Evolutionary conservation across 1,140 invertebrate genomes (phyloP).

Genomic region (Berghia stephanieae): DNA sequence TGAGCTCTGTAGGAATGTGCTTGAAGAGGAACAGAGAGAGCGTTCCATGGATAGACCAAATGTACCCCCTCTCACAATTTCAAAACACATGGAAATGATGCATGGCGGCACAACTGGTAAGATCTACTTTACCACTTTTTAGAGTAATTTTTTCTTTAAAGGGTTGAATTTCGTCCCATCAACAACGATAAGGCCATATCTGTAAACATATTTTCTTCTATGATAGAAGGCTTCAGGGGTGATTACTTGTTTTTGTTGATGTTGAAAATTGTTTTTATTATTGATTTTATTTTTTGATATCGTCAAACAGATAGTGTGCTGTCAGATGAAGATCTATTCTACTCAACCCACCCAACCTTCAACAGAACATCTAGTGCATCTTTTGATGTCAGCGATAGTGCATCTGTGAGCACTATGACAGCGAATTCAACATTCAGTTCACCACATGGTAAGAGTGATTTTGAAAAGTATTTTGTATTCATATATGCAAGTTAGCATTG

Average conservation of each 20-base stretch:
- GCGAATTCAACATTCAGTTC: conserved; percentile 14
- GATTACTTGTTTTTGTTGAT: no score
- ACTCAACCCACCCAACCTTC: neutral
- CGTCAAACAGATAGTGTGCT: conserved; percentile 23
- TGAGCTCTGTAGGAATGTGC: conserved; percentile 12
- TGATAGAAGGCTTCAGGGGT: no score
- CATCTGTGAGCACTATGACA: conserved; percentile 25
- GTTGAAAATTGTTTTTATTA: no score
- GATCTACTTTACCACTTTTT: neutral
- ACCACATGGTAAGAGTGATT: conserved; percentile 9
- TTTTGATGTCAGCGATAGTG: conserved; percentile 28
- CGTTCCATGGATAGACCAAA: neutral
- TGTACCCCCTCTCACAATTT: conserved; percentile 11
- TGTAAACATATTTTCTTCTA: no score
- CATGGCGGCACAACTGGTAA: conserved; percentile 19
- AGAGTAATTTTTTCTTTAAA: neutral
- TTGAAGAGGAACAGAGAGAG: neutral
- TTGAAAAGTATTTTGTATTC: no score
- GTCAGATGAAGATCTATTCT: conserved; percentile 28
- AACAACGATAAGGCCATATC: no score
- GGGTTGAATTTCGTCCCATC: no score
- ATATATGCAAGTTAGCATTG: no score
- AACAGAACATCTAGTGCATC: neutral
- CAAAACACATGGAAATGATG: conserved; percentile 29
- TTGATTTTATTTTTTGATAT: no score